Conservation (phyloP, 2,888 invertebrate genomes). For the Corythucha ciliata region DNA sequence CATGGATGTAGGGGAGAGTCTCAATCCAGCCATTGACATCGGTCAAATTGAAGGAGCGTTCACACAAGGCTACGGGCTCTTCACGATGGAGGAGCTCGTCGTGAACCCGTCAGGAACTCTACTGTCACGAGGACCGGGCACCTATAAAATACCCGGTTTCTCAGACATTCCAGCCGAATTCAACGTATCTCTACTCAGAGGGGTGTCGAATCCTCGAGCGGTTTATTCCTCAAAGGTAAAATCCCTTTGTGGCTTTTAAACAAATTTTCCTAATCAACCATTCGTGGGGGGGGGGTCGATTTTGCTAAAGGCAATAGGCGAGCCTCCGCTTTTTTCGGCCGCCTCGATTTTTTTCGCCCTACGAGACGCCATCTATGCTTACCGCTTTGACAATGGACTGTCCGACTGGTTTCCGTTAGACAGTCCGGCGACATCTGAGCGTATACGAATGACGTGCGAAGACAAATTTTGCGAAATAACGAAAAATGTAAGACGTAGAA, state of each 20-base stretch:
- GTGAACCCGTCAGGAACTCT: conserved; percentile 75
- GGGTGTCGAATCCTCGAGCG: conserved; percentile 80
- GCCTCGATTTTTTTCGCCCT: conserved; percentile 84
- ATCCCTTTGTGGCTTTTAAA: neutral
- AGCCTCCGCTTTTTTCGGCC: conserved; percentile 87
- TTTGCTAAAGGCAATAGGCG: conserved; percentile 96
- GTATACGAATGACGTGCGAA: conserved; percentile 80
- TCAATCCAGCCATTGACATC: conserved; percentile 94
- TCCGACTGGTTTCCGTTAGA: conserved; percentile 54
- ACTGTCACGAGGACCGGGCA: conserved; percentile 81
- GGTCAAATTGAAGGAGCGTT: conserved; percentile 95
- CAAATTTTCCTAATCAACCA: neutral
- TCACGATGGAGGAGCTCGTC: conserved; percentile 80
- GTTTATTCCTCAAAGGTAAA: conserved; percentile 89
- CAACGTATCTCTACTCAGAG: conserved; percentile 83
- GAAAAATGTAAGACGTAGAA: conserved; percentile 54
- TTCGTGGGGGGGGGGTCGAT: too few relatives aligned
- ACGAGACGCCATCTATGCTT: conserved; percentile 72
- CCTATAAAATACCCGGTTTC: conserved; percentile 89
- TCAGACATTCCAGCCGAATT: conserved; percentile 85
- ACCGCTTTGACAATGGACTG: conserved; percentile 60
- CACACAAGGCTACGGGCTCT: conserved; percentile 87
- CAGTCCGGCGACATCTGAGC: conserved; percentile 79
- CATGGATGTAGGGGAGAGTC: conserved; percentile 90
- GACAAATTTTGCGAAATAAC: conserved; percentile 82